Evolutionary conservation across 2,888 invertebrate genomes (phyloP), one percentile per base, ranked within the genome.

Genomic region (Caenorhabditis sp.): DNA sequence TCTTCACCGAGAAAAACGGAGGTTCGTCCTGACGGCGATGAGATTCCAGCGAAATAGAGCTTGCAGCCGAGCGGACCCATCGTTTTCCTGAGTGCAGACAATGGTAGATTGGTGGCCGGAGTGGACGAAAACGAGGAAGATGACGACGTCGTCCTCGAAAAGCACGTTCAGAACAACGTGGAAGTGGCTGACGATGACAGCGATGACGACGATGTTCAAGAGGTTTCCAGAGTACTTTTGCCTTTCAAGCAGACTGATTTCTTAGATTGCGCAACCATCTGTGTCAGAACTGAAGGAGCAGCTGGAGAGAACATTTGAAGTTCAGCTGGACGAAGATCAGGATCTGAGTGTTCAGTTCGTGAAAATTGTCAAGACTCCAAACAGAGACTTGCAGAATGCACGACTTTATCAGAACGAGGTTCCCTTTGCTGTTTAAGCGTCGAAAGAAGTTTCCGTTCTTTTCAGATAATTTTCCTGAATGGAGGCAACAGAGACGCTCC

Each of bases 401-500:
- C 32, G 65, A 22, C 3, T 15, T 7, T 46, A 59, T n/a, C 59
- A 74, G 32, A 59, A 66, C 35, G 61, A 73, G 55, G 63, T 71
- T 22, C 6, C n/a, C n/a, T n/a, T n/a, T n/a, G n/a, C n/a, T n/a
- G n/a, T n/a, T n/a, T n/a, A n/a, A n/a, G n/a, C n/a, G n/a, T n/a
- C n/a, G n/a, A n/a, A n/a, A n/a, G n/a, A n/a, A n/a, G n/a, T n/a
- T n/a, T n/a, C n/a, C n/a, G n/a, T n/a, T n/a, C n/a, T n/a, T 68
- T 70, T 24, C 35, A 72, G 72, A 20, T 72, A 6, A 65, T 73
- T n/a, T 73, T 52, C 26, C 43, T 73, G 11, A 65, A 65, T 43
- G 63, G 32, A 2, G 30, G 22, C 3, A 2, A 8, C n/a, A 17
- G 9, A 27, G 37, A 50, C 43, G 22, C 17, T 30, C 7, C 41